Conservation (phyloP, 2,888 invertebrate species). For the Conchocele bisecta region DNA sequence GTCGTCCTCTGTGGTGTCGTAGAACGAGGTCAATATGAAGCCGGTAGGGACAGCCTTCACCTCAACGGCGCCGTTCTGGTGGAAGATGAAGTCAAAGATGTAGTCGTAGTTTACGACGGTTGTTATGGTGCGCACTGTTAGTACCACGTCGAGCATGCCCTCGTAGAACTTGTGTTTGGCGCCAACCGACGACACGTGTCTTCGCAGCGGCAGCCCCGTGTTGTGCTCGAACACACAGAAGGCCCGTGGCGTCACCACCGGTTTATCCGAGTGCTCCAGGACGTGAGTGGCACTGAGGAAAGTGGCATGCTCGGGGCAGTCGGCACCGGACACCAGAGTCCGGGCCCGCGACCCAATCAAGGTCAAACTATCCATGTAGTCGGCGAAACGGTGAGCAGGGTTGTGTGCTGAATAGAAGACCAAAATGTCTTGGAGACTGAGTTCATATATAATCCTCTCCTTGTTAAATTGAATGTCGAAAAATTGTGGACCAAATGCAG, state of each 20-base stretch:
- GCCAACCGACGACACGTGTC: conserved; percentile 60
- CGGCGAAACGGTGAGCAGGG: conserved; percentile 55
- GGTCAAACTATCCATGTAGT: conserved; percentile 66
- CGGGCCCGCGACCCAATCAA: conserved; percentile 62
- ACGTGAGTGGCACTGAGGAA: conserved; percentile 42
- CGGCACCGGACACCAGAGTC: conserved; percentile 69
- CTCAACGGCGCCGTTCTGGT: conserved; percentile 69
- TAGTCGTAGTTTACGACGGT: conserved; percentile 75
- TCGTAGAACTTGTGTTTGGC: conserved; percentile 53
- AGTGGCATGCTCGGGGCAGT: conserved; percentile 73
- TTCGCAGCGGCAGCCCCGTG: conserved; percentile 69
- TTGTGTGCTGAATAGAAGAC: conserved; percentile 70
- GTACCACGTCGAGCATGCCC: conserved; percentile 65
- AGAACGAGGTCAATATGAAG: conserved; percentile 63
- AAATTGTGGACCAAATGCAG: conserved; percentile 60
- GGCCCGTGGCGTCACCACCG: conserved; percentile 6
- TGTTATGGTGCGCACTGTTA: conserved; percentile 64
- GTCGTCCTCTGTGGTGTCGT: conserved; percentile 15
- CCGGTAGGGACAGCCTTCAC: conserved; percentile 66
- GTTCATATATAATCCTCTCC: conserved; percentile 75
- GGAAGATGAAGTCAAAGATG: conserved; percentile 72
- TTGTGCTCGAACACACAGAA: conserved; percentile 75
- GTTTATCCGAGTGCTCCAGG: conserved; percentile 42
- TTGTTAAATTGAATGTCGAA: conserved; percentile 67
- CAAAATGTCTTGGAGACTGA: conserved; percentile 72